phyloP scores from a whole-genome alignment of 1,140 invertebrate species.

The Magallana gigas region DNA sequence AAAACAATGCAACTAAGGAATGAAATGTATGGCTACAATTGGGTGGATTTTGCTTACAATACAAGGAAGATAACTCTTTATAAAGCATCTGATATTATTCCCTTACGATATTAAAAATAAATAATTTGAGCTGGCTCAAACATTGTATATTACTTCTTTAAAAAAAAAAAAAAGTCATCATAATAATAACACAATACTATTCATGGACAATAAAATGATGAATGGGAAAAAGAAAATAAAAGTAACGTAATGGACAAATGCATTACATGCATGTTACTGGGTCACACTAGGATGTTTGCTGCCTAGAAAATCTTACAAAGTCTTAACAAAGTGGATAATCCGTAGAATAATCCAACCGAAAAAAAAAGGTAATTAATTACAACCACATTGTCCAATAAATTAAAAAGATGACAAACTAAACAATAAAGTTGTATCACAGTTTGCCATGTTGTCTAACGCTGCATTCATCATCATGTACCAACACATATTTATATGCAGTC shows the following conservation, averaged over 20 bases:
- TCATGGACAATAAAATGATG: constrained; percentile 15
- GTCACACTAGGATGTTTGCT: not conserved
- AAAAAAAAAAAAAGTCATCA: not conserved
- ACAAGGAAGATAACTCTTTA: not conserved
- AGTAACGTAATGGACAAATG: not conserved
- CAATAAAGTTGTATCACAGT: constrained; percentile 28
- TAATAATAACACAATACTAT: not conserved
- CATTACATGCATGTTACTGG: constrained; percentile 26
- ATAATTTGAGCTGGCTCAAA: constrained; percentile 25
- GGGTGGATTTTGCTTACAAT: not conserved
- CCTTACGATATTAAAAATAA: not conserved
- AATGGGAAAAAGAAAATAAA: constrained; percentile 4
- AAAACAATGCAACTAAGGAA: not conserved
- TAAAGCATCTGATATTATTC: not conserved
- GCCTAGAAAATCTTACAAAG: not conserved
- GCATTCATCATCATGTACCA: not conserved
- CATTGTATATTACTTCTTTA: constrained; percentile 1
- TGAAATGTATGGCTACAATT: not conserved
- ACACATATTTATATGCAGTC: not conserved
- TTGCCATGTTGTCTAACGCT: not conserved
- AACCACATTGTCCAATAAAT: constrained; percentile 14
- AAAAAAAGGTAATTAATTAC: constrained; percentile 6
- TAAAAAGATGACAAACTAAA: constrained; percentile 27
- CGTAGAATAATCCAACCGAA: not conserved
- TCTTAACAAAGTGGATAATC: no score